Conservation (phyloP, 2,797 vertebrate genomes). For the Ispidina lecontei region DNA sequence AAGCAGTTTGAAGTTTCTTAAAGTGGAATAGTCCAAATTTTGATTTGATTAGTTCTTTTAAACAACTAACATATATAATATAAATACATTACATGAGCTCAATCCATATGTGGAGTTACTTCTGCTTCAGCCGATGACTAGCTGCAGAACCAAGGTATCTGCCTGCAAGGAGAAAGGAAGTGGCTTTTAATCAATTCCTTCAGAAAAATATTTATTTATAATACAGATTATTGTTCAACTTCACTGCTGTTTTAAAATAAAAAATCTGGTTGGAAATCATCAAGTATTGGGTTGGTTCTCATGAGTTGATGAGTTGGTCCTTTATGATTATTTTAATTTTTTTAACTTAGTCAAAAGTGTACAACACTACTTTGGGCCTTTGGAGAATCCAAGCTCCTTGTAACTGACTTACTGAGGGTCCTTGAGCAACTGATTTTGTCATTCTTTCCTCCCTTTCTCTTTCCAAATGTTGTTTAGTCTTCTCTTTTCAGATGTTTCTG, state of each 20-base stretch:
- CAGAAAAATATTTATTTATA: background rate
- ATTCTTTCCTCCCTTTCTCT: background rate
- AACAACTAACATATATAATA: background rate
- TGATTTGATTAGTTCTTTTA: background rate
- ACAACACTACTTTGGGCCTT: background rate
- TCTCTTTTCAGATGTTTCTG: background rate
- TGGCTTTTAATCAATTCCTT: background rate
- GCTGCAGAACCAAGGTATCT: background rate
- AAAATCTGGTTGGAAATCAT: background rate
- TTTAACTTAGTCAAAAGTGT: background rate
- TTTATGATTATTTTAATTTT: background rate
- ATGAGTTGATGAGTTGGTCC: fast-evolving
- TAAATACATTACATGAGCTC: background rate
- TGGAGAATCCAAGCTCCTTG: background rate
- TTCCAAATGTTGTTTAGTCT: background rate
- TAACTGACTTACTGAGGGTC: background rate
- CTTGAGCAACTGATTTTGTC: background rate
- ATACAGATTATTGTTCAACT: background rate
- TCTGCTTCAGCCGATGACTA: background rate
- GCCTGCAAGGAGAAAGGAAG: background rate
- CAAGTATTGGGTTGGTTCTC: background rate
- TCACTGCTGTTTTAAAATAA: background rate
- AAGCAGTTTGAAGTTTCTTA: background rate
- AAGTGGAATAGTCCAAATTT: background rate
- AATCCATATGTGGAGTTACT: background rate